Evolutionary conservation across 2,113 vertebrate genomes (phyloP).

Genomic region (Indicator indicator): DNA sequence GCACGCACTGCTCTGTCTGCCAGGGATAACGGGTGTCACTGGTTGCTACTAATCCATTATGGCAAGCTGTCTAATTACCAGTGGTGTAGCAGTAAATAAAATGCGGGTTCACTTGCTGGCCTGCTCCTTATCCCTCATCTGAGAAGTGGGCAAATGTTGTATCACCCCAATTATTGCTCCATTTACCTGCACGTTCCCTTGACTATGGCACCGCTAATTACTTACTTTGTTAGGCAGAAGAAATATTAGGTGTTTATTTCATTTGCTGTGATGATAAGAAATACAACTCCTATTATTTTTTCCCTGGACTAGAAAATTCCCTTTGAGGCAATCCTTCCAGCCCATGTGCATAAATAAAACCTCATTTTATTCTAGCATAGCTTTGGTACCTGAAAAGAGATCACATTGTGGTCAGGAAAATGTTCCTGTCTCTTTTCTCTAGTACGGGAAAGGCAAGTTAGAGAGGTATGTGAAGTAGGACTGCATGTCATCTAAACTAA

Average conservation of each 20-base stretch:
- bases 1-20: background rate
- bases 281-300: constrained; percentile 26
- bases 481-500: background rate
- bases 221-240: constrained; percentile 47
- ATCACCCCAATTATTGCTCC: constrained; percentile 70
- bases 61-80: constrained; percentile 57
- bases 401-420: constrained; percentile 1
- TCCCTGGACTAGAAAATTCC: constrained; percentile 1
- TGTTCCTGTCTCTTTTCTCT: background rate
- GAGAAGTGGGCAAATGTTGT: constrained; percentile 61
- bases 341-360: background rate
- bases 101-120: constrained; percentile 22
- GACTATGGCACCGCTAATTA: constrained; percentile 56
- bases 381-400: constrained; percentile 12
- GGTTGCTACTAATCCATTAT: constrained; percentile 57
- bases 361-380: background rate
- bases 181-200: constrained; percentile 56
- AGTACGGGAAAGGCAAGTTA: background rate
- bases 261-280: constrained; percentile 56
- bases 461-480: background rate
- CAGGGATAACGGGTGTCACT: constrained; percentile 56
- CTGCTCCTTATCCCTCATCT: constrained; percentile 66
- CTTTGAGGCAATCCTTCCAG: background rate
- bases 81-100: constrained; percentile 57
- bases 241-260: constrained; percentile 56